These are phyloP conservation scores for Dynastes grantii DNA, from an alignment of 2,888 invertebrate genomes.

Conservation along the genomic window DNA sequence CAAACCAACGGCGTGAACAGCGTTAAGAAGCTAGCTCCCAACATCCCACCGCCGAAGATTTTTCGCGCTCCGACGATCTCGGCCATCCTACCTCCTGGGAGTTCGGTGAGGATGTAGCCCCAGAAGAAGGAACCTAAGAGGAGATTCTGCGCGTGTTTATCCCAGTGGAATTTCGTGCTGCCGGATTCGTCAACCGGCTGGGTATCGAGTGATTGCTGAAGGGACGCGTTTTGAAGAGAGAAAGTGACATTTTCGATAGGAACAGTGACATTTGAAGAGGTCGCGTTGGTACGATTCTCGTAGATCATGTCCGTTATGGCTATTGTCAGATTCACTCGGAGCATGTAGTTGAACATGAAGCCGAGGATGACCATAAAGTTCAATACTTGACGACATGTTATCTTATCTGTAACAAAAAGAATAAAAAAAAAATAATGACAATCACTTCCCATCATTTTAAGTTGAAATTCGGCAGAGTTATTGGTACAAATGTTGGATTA, in stretches of 20 bases:
- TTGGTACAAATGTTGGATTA: not conserved
- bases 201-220: not conserved
- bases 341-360: slow-evolving; percentile 92
- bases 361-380: slow-evolving; percentile 90
- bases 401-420: slow-evolving; percentile 74
- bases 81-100: slow-evolving; percentile 90
- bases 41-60: slow-evolving; percentile 90
- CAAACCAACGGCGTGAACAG: slow-evolving; percentile 87
- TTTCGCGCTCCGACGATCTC: slow-evolving; percentile 87
- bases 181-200: slow-evolving; percentile 51
- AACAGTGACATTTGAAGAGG: slow-evolving; percentile 18
- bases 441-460: not conserved
- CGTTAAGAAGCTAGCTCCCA: slow-evolving; percentile 86
- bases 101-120: slow-evolving; percentile 92
- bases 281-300: slow-evolving; percentile 30
- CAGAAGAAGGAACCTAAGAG: slow-evolving; percentile 92
- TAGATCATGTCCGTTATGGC: slow-evolving; percentile 88
- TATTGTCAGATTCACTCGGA: slow-evolving; percentile 89
- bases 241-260: slow-evolving; percentile 25
- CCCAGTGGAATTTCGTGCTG: slow-evolving; percentile 80
- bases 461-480: not conserved
- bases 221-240: not conserved
- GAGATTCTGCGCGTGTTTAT: slow-evolving; percentile 84
- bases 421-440: not conserved
- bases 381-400: slow-evolving; percentile 86